Evolutionary conservation across 2,113 vertebrate species (phyloP).

Genomic region (Mormyrus iriodes): DNA sequence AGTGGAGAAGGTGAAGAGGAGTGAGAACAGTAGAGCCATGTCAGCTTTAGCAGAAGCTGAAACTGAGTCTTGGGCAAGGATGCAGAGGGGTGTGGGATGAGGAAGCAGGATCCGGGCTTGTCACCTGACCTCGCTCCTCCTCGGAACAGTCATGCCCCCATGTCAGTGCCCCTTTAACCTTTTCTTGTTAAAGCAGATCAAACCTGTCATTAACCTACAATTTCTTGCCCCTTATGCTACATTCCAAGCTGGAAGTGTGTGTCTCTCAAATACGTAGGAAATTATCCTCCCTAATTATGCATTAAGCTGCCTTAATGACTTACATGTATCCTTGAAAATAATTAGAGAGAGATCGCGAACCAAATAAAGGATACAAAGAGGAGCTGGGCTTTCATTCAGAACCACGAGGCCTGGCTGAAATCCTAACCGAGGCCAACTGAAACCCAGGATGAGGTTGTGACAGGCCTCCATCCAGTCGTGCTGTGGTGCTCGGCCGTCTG

Average conservation of each 20-base stretch:
- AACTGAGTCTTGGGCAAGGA: neutral
- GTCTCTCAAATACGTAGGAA: conserved; percentile 40
- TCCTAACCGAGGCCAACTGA: conserved; percentile 17
- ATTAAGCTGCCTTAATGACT: conserved; percentile 35
- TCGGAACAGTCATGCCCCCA: neutral
- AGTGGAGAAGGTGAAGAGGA: neutral
- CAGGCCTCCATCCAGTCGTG: conserved; percentile 56
- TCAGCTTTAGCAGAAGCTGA: neutral
- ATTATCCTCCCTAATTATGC: conserved; percentile 42
- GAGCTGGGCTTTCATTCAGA: neutral
- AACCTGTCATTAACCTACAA: neutral
- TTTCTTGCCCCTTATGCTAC: neutral
- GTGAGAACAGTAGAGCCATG: neutral
- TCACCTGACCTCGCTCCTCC: neutral
- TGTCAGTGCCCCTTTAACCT: neutral
- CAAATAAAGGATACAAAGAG: neutral
- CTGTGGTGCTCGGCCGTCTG: conserved; percentile 4
- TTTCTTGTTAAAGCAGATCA: neutral
- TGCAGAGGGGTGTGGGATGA: neutral
- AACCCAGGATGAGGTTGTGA: conserved; percentile 51
- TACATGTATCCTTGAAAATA: conserved; percentile 44
- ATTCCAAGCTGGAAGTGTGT: neutral
- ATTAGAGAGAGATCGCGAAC: conserved; percentile 51
- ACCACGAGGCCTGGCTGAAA: neutral
- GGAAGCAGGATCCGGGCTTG: neutral